Evolutionary conservation across 1,140 invertebrate genomes (phyloP).

Genomic region (Dendrolimus kikuchii): DNA sequence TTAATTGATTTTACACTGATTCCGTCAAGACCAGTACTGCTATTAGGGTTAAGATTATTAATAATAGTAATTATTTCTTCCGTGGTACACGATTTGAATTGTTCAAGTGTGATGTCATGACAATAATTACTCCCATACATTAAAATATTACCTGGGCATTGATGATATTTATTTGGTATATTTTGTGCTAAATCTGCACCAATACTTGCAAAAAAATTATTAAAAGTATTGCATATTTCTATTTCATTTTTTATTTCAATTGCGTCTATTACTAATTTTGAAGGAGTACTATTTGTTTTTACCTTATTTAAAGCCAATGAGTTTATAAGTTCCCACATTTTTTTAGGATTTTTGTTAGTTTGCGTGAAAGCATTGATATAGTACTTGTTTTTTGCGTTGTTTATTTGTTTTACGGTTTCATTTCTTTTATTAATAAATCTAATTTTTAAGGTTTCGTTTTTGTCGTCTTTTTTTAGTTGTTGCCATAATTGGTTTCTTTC

Average conservation of each 20-base stretch:
- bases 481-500: conserved; percentile 10
- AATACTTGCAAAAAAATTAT: conserved; percentile 14
- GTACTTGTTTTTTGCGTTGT: conserved; percentile 11
- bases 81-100: conserved; percentile 2
- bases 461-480: conserved; percentile 9
- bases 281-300: conserved; percentile 11
- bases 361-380: conserved; percentile 1
- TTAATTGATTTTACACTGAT: conserved; percentile 8
- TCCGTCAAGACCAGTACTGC: conserved; percentile 8
- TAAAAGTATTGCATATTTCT: conserved; percentile 20
- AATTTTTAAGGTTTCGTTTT: conserved; percentile 6
- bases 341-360: conserved; percentile 13
- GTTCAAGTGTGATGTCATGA: background rate
- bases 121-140: conserved; percentile 8
- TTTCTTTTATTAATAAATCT: conserved; percentile 5
- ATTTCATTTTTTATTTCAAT: conserved; percentile 8
- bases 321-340: conserved; percentile 23
- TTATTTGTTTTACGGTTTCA: conserved; percentile 8
- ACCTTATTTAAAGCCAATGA: conserved; percentile 16
- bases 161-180: conserved; percentile 6
- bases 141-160: background rate
- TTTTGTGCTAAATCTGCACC: conserved; percentile 5
- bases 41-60: conserved; percentile 1
- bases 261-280: conserved; percentile 10
- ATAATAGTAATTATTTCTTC: conserved; percentile 8